Conservation (phyloP, 2,797 vertebrate species). For the Danio albolineatus region DNA sequence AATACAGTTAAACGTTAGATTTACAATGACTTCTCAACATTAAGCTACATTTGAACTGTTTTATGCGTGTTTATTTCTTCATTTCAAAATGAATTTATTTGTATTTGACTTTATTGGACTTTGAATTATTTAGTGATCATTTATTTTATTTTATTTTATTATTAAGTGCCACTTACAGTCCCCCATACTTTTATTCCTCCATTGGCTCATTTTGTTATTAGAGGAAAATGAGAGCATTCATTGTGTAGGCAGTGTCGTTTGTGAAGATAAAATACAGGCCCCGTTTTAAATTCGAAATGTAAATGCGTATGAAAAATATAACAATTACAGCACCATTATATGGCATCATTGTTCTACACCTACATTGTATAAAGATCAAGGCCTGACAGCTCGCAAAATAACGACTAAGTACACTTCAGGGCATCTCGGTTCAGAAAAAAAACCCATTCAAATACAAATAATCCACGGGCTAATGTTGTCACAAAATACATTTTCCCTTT, state of each 20-base stretch:
- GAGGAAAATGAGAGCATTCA: neutral
- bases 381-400: constrained; percentile 2
- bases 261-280: neutral
- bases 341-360: neutral
- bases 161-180: constrained; percentile 2
- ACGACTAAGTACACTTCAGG: constrained; percentile 1
- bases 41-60: too few species aligned
- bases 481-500: constrained; percentile 12
- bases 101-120: neutral
- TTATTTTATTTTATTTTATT: neutral
- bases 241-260: neutral
- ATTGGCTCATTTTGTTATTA: constrained; percentile 2
- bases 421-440: neutral
- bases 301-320: neutral
- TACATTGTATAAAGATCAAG: constrained; percentile 1
- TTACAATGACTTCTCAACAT: too few species aligned
- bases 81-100: neutral
- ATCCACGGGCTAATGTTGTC: neutral
- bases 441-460: neutral
- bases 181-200: neutral
- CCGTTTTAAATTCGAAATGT: neutral
- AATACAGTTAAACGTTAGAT: too few species aligned
- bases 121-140: neutral
- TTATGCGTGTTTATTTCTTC: too few species aligned
- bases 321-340: constrained; percentile 13